Evolutionary conservation across 1,140 invertebrate genomes (phyloP), one percentile per base, ranked within the genome.

Genomic region (Drosophila repletoides): DNA sequence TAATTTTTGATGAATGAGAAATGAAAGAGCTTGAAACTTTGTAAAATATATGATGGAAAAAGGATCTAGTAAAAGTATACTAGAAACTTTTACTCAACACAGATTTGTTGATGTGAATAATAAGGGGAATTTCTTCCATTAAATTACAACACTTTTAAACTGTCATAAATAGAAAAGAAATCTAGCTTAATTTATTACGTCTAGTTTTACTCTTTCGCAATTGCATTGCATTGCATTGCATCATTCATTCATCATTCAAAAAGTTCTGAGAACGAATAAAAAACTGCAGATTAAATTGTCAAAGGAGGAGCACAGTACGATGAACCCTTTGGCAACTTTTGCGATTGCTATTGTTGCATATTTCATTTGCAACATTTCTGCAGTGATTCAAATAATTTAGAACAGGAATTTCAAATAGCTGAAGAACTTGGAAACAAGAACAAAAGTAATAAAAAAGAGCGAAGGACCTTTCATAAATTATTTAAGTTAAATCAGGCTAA

Each of bases 391-490:
- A 24, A 7, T 5, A 4, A 31, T 17, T 2, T 10, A 3, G 0
- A 3, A n/a, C 26, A 14, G 14, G 7, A 48, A 38, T 19, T 28
- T 41, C 14, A 26, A 22, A n/a, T 22, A 9, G 17, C n/a, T n/a
- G n/a, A n/a, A n/a, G n/a, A n/a, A 53, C 6, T 19, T 48, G 34
- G 24, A 19, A 33, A 17, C 19, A n/a, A n/a, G 26, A 5, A 17
- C 12, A 17, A 21, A 3, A 10, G 26, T 7, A 17, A 17, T 29
- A 12, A 31, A n/a, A n/a, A n/a, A 53, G 38, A 26, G 26, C 12
- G 55, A 36, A 24, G n/a, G 26, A 45, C 53, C 12, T 28, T 34
- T 9, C n/a, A 24, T 6, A 31, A 6, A 34, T 43, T 24, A 52
- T 51, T n/a, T 10, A 36, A 21, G 3, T 21, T 19, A 56, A 0